phyloP scores from a whole-genome alignment of 2,113 vertebrate genomes.

The Mohoua ochrocephala region DNA sequence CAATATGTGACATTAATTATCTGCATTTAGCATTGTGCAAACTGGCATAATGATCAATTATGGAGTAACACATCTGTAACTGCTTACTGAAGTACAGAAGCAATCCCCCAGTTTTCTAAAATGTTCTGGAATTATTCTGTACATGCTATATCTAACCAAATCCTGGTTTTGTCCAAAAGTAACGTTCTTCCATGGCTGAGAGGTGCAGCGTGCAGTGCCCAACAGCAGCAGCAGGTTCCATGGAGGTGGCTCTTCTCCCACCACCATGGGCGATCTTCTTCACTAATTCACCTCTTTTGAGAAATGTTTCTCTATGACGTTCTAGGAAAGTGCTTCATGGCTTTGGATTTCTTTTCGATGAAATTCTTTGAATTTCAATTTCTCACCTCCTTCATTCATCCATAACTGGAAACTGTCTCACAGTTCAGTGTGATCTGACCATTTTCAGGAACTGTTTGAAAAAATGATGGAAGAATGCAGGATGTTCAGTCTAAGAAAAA shows the following conservation, averaged over 20 bases:
- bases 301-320: not conserved
- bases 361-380: not conserved
- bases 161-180: not conserved
- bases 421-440: not conserved
- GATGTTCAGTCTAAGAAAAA: not conserved
- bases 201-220: not conserved
- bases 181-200: not conserved
- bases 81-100: not conserved
- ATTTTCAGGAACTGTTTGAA: not conserved
- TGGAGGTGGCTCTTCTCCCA: not conserved
- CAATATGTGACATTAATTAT: not conserved
- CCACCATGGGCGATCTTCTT: accelerated
- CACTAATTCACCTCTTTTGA: not conserved
- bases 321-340: not conserved
- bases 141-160: not conserved
- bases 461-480: not conserved
- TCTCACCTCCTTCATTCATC: not conserved
- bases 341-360: not conserved
- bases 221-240: not conserved
- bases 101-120: not conserved
- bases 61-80: not conserved
- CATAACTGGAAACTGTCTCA: not conserved
- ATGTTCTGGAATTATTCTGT: not conserved
- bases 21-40: not conserved
- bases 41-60: not conserved